These are phyloP conservation scores for Spilarctia lutea DNA, from an alignment of 2,888 invertebrate species.

Conservation along the genomic window DNA sequence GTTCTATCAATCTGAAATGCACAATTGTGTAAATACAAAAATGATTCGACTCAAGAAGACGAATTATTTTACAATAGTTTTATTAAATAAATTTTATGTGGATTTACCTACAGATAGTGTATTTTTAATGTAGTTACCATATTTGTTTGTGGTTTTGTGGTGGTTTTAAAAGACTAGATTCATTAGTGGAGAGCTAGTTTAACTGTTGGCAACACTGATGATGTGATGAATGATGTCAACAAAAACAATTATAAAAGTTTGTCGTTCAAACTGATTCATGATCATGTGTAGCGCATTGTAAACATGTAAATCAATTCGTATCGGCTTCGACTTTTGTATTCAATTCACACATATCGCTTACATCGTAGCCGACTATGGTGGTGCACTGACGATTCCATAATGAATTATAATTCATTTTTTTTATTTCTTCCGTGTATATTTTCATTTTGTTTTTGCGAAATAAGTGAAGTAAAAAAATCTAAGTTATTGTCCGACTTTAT, in stretches of 20 bases:
- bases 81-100: too few species aligned
- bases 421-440: slow-evolving; percentile 56
- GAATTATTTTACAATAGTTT: too few species aligned
- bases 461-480: slow-evolving; percentile 61
- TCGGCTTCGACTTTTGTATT: slow-evolving; percentile 29
- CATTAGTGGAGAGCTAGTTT: too few species aligned
- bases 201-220: too few species aligned
- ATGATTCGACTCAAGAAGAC: too few species aligned
- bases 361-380: slow-evolving; percentile 60
- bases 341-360: slow-evolving; percentile 37
- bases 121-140: too few species aligned
- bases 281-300: slow-evolving; percentile 40
- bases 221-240: slow-evolving; percentile 11
- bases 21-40: too few species aligned
- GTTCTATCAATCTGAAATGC: too few species aligned
- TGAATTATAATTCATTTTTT: slow-evolving; percentile 59
- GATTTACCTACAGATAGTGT: too few species aligned
- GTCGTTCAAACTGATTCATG: slow-evolving; percentile 35
- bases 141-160: too few species aligned
- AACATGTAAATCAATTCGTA: slow-evolving; percentile 46
- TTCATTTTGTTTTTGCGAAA: slow-evolving; percentile 62
- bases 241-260: slow-evolving; percentile 38
- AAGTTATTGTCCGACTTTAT: slow-evolving; percentile 75
- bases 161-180: too few species aligned
- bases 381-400: slow-evolving; percentile 58